These are phyloP conservation scores for Griposia aprilina DNA, from an alignment of 2,888 invertebrate species.

Conservation along the genomic window DNA sequence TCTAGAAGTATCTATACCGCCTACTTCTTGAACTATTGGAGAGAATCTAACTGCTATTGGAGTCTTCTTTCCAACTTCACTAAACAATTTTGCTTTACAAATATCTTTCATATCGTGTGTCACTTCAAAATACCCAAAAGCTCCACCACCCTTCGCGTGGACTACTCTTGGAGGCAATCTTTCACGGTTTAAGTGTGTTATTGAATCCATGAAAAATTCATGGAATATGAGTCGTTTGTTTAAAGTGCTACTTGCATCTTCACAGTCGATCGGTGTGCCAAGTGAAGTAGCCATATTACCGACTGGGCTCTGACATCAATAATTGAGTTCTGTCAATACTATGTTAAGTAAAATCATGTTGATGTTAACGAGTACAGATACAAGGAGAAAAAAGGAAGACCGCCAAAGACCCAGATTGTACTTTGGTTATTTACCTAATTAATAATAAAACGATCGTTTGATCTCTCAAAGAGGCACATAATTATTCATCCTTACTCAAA, in stretches of 20 bases:
- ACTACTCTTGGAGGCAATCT: conserved; percentile 97
- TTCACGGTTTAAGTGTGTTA: conserved; percentile 95
- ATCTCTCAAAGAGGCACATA: conserved; percentile 5
- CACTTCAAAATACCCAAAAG: conserved; percentile 95
- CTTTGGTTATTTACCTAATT: conserved; percentile 29
- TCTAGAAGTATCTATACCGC: conserved; percentile 95
- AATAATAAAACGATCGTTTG: conserved; percentile 4
- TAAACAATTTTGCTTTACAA: conserved; percentile 94
- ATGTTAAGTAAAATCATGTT: too few species aligned
- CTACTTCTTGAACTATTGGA: conserved; percentile 95
- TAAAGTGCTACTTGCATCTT: conserved; percentile 91
- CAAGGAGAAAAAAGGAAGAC: neutral
- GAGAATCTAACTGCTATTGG: conserved; percentile 94
- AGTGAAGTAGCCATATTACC: conserved; percentile 92
- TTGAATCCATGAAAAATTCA: conserved; percentile 93
- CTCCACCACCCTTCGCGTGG: conserved; percentile 98
- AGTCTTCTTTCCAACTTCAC: conserved; percentile 93
- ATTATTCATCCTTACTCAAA: conserved; percentile 7
- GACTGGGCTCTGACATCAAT: conserved; percentile 84
- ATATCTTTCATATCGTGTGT: conserved; percentile 95
- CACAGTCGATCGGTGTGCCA: conserved; percentile 94
- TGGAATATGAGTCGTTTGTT: conserved; percentile 95
- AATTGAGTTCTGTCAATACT: neutral
- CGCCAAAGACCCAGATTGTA: neutral
- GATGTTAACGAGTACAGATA: neutral